phyloP scores from a whole-genome alignment of 2,113 vertebrate species.

The Ranitomeya imitator region DNA sequence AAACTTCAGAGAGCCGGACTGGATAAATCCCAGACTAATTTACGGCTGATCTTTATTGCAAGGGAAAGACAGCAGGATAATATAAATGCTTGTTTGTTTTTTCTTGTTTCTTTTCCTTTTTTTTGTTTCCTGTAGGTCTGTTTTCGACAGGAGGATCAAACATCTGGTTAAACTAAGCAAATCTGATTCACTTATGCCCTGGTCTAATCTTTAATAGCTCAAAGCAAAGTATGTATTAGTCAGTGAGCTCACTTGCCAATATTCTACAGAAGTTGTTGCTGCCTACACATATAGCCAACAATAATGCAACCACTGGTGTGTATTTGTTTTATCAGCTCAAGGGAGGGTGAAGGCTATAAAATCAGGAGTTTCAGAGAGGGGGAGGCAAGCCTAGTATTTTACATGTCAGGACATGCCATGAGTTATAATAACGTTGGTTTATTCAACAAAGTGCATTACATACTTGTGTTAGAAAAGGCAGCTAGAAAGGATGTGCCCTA shows the following conservation, averaged over 20 bases:
- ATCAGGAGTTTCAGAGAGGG: conserved; percentile 27
- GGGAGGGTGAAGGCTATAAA: conserved; percentile 4
- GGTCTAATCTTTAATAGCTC: conserved; percentile 51
- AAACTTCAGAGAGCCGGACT: conserved; percentile 62
- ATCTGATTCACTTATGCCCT: conserved; percentile 56
- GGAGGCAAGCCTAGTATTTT: conserved; percentile 39
- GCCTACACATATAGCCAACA: conserved; percentile 29
- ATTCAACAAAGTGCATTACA: conserved; percentile 2
- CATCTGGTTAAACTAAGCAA: conserved; percentile 61
- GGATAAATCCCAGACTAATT: conserved; percentile 62
- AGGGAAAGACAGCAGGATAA: conserved; percentile 64
- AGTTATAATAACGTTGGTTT: not conserved
- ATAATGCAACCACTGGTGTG: conserved; percentile 29
- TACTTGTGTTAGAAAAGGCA: conserved; percentile 18
- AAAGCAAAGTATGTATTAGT: conserved; percentile 47
- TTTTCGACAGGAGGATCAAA: conserved; percentile 63
- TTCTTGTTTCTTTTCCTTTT: conserved; percentile 49
- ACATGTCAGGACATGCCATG: conserved; percentile 39
- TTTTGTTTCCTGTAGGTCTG: conserved; percentile 49
- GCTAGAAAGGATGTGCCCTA: not conserved
- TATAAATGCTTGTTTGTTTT: conserved; percentile 60
- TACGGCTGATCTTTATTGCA: conserved; percentile 63
- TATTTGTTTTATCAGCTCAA: conserved; percentile 35
- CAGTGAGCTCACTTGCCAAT: conserved; percentile 32
- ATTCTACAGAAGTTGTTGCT: conserved; percentile 21